Evolutionary conservation across 2,888 invertebrate genomes (phyloP).

Genomic region (Gordius sp.): DNA sequence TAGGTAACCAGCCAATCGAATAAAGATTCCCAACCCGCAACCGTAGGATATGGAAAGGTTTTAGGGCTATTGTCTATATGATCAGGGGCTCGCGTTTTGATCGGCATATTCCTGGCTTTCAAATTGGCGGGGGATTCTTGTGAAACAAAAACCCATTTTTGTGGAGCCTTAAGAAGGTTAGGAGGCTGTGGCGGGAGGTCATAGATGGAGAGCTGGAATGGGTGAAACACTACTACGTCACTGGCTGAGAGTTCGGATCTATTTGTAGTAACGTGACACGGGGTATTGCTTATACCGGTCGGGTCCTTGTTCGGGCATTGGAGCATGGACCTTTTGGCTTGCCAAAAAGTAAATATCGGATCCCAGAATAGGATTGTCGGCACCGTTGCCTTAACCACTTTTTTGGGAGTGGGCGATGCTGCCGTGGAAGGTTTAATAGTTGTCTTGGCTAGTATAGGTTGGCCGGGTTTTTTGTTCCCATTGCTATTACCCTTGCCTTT

Average conservation of each 20-base stretch:
- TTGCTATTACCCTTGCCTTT: too few species aligned
- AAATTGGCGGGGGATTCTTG: constrained; percentile 2
- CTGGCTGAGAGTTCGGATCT: neutral
- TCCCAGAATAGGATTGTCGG: constrained; percentile 1
- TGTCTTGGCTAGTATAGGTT: too few species aligned
- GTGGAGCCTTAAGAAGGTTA: neutral
- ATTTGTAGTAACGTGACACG: neutral
- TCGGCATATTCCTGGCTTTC: neutral
- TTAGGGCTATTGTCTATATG: too few species aligned
- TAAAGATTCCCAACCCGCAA: neutral
- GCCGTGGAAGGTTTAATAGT: neutral
- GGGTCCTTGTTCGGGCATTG: neutral
- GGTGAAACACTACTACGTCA: constrained; percentile 6
- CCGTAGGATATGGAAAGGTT: neutral
- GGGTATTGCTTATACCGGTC: neutral
- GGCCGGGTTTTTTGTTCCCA: too few species aligned
- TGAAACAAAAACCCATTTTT: constrained; percentile 11
- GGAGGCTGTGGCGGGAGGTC: too few species aligned
- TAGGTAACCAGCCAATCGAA: constrained; percentile 2
- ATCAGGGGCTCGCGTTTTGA: neutral
- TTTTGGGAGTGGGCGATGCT: neutral
- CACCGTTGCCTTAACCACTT: neutral
- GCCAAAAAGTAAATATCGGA: constrained; percentile 8
- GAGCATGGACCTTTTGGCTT: constrained; percentile 4
- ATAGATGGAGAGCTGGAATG: neutral